Base-by-base conservation (phyloP, 2,888 invertebrate genomes). In the Asteroscopus sphinx region DNA sequence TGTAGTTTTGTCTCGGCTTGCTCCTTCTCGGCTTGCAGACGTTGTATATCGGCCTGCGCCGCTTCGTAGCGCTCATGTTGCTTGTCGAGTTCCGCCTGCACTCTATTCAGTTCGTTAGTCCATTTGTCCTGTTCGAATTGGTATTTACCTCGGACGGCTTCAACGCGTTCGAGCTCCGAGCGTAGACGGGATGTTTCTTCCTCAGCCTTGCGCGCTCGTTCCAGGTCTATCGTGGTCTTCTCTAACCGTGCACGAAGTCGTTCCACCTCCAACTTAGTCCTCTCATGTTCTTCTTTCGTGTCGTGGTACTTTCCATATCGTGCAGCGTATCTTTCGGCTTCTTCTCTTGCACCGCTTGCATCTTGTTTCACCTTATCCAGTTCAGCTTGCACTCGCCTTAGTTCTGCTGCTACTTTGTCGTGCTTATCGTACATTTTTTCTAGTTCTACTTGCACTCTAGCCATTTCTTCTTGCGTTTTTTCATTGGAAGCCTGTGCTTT, bases 401-500 rank as follows among this genome's bases (percentile, higher is more conserved):
- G 94, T 80, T 98, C 98, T 9, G 96, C 95, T 75, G 98, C 97
- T 54, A 96, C 96, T 84, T 98, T 97, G 75, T 98, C 98, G 81
- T 98, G 97, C 77, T 98, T 98, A 81, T 98, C 98, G 80, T 97
- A 97, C 95, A 98, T 96, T 89, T 98, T 98, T 85, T 98, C 98
- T 39, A 97, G 95, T 90, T 98, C 98, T 47, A 98, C 95, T 83
- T 98, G 97, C 77, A 98, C 96, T 77, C 98, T 95, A 0, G 97
- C 97, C 76, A 97, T 96, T 91, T 98, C 98, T 85, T 98, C 98
- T 86, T 98, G 98, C 47, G 97, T 96, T 81, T 98, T 98, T 83
- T 98, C 98, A 63, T 98, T 96, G 5, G 96, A 96, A 9, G 96
- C 96, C 83, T 97, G 97, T 9, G 97, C 96, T 91, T 98, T 98